Percentiles rank a stretch among this genome's conserved stretches.
phyloP scores from a whole-genome alignment of 2,888 invertebrate species.

The Bellardia bayeri region DNA sequence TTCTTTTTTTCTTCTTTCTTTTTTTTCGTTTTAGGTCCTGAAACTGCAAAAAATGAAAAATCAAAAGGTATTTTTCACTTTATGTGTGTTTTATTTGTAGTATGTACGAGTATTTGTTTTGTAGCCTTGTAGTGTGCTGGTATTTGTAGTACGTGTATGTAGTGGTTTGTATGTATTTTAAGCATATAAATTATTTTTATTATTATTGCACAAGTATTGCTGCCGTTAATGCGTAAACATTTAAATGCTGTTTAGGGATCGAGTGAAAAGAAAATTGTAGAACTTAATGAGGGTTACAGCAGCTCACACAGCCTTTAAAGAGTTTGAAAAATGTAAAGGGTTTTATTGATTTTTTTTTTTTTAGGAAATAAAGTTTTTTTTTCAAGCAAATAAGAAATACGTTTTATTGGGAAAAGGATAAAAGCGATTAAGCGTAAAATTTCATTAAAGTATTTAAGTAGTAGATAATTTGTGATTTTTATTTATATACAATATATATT shows the following conservation, averaged over 20 bases:
- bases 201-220: neutral
- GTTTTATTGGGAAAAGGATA: neutral
- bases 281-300: neutral
- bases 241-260: neutral
- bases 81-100: slow-evolving; percentile 1
- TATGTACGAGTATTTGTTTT: neutral
- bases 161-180: neutral
- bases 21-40: slow-evolving; percentile 82
- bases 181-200: slow-evolving; percentile 23
- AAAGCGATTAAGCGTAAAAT: neutral
- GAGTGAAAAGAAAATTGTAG: neutral
- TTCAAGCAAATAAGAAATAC: neutral
- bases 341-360: neutral
- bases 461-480: neutral
- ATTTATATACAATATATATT: neutral
- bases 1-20: slow-evolving; percentile 65
- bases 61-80: slow-evolving; percentile 80
- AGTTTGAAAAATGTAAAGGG: neutral
- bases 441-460: neutral
- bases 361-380: neutral
- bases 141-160: slow-evolving; percentile 1
- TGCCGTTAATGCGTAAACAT: slow-evolving; percentile 1
- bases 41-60: slow-evolving; percentile 83
- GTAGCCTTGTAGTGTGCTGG: slow-evolving; percentile 1
- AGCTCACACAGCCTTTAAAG: neutral